A percentile compares a stretch with the other conserved stretches of the same genome.
phyloP scores from a whole-genome alignment of 2,113 vertebrate genomes.

The Elachura formosa region DNA sequence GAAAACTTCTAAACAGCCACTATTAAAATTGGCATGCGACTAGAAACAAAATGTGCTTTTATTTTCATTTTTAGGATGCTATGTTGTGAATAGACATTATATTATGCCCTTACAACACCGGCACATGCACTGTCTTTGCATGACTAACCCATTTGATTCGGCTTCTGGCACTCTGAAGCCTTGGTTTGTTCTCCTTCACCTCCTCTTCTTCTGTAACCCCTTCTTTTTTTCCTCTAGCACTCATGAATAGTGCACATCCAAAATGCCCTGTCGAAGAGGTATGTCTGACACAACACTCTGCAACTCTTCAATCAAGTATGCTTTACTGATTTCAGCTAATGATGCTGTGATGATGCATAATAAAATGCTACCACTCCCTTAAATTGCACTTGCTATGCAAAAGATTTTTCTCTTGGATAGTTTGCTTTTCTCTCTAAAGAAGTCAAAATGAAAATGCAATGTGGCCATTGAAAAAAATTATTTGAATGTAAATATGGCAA shows the following conservation, averaged over 20 bases:
- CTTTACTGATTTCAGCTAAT: background rate
- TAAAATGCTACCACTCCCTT: background rate
- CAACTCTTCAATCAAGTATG: slow-evolving; percentile 6
- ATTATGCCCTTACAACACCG: background rate
- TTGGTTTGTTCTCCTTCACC: slow-evolving; percentile 34
- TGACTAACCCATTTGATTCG: slow-evolving; percentile 22
- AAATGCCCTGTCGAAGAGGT: slow-evolving; percentile 80
- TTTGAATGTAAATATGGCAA: background rate
- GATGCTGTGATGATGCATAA: background rate
- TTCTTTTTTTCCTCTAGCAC: slow-evolving; percentile 77
- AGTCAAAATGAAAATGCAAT: background rate
- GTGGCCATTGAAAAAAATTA: background rate
- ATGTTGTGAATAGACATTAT: background rate
- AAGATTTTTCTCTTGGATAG: background rate
- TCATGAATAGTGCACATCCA: slow-evolving; percentile 78
- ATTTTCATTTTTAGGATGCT: background rate
- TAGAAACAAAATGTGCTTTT: background rate
- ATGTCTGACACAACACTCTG: slow-evolving; percentile 56
- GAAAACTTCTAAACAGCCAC: background rate
- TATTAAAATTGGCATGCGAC: background rate
- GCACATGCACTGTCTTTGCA: background rate
- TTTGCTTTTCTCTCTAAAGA: background rate
- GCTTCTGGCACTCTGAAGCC: slow-evolving; percentile 16
- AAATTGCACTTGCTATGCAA: background rate
- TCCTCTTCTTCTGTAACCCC: slow-evolving; percentile 72